A percentile compares a stretch with the other conserved stretches of the same genome.
phyloP scores from a whole-genome alignment of 2,113 vertebrate species.

The Apteryx mantelli region DNA sequence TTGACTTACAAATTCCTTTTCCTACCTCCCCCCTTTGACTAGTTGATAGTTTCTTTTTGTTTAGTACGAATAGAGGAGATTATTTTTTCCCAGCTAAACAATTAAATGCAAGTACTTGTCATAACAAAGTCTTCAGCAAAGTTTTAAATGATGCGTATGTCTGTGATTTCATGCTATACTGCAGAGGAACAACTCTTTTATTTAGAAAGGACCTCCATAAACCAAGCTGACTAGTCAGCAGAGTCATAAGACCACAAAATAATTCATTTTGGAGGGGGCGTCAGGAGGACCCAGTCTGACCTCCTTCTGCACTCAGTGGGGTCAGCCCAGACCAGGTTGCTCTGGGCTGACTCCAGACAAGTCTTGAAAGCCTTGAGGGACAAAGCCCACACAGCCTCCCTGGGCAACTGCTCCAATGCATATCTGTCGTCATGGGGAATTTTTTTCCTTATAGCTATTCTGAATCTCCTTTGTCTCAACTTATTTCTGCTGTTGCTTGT shows the following conservation, averaged over 20 bases:
- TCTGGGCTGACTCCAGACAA: background rate
- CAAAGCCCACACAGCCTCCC: background rate
- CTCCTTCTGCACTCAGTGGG: background rate
- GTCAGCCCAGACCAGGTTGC: accelerated
- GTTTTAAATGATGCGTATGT: background rate
- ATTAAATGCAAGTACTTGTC: background rate
- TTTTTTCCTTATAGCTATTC: too few species aligned
- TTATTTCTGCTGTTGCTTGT: too few species aligned
- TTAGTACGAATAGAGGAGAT: background rate
- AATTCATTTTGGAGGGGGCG: background rate
- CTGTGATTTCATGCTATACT: background rate
- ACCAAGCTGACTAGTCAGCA: background rate
- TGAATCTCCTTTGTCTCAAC: too few species aligned
- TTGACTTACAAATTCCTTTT: background rate
- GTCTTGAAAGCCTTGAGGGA: background rate
- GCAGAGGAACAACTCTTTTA: background rate
- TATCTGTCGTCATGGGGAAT: too few species aligned
- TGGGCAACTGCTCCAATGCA: background rate
- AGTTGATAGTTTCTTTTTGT: background rate
- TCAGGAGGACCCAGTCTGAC: accelerated
- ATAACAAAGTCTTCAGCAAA: background rate
- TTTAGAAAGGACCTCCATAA: background rate
- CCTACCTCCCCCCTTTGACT: background rate
- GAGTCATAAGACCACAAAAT: background rate
- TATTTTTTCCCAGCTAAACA: background rate